Base-by-base conservation (phyloP, 2,888 invertebrate genomes). In the Eupithecia dodoneata region DNA sequence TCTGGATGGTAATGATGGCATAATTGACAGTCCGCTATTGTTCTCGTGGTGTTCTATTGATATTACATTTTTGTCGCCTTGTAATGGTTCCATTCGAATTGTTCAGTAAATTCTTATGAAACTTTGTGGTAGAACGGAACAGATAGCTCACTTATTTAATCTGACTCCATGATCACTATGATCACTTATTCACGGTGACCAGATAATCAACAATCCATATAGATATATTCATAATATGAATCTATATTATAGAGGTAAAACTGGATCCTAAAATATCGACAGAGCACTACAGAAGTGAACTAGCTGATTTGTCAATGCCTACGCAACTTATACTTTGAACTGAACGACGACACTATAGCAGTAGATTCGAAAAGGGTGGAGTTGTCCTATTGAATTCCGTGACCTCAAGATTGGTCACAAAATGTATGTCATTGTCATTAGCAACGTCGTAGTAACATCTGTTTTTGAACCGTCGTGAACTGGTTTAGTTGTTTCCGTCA, bases 1-100 rank as follows among this genome's bases (percentile, higher is more conserved):
- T 94, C 91, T 92, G 87, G 92, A 94, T 94, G 93, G 91, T 94
- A 95, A 95, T 94, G 93, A 94, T 93, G 92, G 93, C 90, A 94
- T 94, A 95, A 94, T 94, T 94, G 95, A 94, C 94, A 94, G 92
- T 90, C 89, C 92, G 93, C 94, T 93, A 94, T 94, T 95, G 94
- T 95, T 93, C 90, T 93, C 88, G 93, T 94, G 93, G 94, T 94
- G 88, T 92, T 91, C 89, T 93, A 91, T 93, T 92, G 91, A 92
- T 94, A 94, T 94, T 93, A 92, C 87, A 89, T 91, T 92, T 94
- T 94, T 93, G 94, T 95, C 95, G 93, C 94, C 93, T 94, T 94
- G 94, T 94, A 92, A 93, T 92, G 85, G 83, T 87, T 88, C 88
- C 87, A 89, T 90, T 90, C 88, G 90, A 91, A 92, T 94, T 93